Percentiles rank a stretch among this genome's conserved stretches.
Evolutionary conservation across 2,797 vertebrate genomes (phyloP).

Genomic region (Phalanger gymnotis): DNA sequence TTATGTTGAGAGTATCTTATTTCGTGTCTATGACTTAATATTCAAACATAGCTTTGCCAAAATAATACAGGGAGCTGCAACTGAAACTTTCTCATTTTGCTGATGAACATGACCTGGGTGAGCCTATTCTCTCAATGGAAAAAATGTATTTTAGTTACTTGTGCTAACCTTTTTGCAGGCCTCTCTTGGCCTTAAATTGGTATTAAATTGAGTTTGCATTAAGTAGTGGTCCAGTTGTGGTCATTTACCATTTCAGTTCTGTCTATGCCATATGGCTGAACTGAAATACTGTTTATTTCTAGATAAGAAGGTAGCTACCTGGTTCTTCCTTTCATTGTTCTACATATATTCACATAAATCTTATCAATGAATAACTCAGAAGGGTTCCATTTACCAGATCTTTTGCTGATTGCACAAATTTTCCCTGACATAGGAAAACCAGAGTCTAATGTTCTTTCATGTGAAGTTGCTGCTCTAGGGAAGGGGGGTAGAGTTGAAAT

Average conservation of each 20-base stretch:
- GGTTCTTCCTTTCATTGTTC: background rate
- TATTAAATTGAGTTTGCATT: constrained; percentile 9
- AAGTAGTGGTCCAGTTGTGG: background rate
- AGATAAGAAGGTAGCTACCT: background rate
- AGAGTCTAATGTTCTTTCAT: constrained; percentile 6
- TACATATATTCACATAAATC: constrained; percentile 33
- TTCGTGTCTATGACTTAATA: constrained; percentile 31
- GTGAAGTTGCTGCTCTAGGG: background rate
- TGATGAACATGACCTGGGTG: constrained; percentile 51
- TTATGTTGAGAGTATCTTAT: constrained; percentile 48
- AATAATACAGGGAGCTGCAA: constrained; percentile 8
- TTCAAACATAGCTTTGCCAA: background rate
- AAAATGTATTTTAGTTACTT: no score
- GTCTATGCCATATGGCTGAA: constrained; percentile 6
- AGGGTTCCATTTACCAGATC: background rate
- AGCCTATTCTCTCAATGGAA: constrained; percentile 1
- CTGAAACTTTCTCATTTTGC: constrained; percentile 36
- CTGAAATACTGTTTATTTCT: background rate
- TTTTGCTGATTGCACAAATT: constrained; percentile 38
- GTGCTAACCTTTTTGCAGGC: background rate
- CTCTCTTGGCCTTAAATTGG: background rate
- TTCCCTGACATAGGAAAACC: constrained; percentile 36
- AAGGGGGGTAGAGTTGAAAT: background rate
- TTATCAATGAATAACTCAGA: constrained; percentile 50
- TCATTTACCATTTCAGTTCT: constrained; percentile 5